phyloP scores from a whole-genome alignment of 2,797 vertebrate genomes.

The Macroramphosus scolopax region DNA sequence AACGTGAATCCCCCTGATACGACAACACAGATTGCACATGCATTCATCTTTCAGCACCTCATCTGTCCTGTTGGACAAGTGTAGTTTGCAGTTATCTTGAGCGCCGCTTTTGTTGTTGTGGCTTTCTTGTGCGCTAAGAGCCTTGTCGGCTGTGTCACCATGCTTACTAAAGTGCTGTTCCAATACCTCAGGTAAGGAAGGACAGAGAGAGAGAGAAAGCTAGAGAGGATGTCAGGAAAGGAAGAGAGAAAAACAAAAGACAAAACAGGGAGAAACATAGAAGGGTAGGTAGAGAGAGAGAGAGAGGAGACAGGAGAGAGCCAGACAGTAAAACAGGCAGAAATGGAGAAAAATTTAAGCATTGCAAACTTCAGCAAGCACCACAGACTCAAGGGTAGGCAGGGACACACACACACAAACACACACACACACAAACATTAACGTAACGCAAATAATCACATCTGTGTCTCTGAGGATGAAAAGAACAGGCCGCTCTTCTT shows the following conservation, averaged over 20 bases:
- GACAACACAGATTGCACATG: conserved; percentile 18
- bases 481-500: conserved; percentile 1
- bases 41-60: conserved; percentile 5
- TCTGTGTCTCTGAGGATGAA: conserved; percentile 25
- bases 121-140: conserved; percentile 53
- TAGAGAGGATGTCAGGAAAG: background rate
- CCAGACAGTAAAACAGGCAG: conserved; percentile 10
- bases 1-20: conserved; percentile 25
- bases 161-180: conserved; percentile 56
- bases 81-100: conserved; percentile 22
- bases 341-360: conserved; percentile 23
- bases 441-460: conserved; percentile 40
- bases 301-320: conserved; percentile 6
- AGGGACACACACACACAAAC: conserved; percentile 7
- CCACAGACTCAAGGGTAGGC: too few species aligned
- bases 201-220: conserved; percentile 1
- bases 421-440: background rate
- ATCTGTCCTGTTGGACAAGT: conserved; percentile 17
- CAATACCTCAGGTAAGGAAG: conserved; percentile 50
- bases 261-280: conserved; percentile 1
- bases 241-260: background rate
- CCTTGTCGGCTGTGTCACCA: conserved; percentile 40
- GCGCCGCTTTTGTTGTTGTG: conserved; percentile 14
- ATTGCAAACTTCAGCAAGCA: conserved; percentile 5
- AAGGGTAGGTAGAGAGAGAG: background rate